Base-by-base conservation (phyloP, 2,797 vertebrate species). In the Eurystomus glaucurus region DNA sequence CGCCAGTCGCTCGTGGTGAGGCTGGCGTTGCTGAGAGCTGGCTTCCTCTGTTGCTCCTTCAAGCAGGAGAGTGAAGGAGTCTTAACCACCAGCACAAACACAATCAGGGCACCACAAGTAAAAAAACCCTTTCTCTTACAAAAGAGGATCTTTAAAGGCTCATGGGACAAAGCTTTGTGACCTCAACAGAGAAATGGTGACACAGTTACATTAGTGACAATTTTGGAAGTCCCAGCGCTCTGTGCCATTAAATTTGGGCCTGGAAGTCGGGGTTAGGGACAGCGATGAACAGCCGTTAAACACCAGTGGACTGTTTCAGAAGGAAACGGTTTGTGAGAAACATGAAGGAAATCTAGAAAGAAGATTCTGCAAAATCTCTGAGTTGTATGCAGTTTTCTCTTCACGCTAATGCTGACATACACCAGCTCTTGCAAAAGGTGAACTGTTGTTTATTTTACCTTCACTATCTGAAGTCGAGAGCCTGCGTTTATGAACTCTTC, bases 391-490 rank as follows among this genome's bases (percentile, higher is more conserved):
- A 23, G 22, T 29, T 83, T 77, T 85, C 31, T 57, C 43, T 66
- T 79, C 15, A 0, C 12, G 61, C 55, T 45, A 58, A 72, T 6
- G 55, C 41, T 76, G 58, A 55, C n/a, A 37, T 4, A 35, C 10
- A 65, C 12, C 50, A 80, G 62, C 46, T 75, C 74, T 51, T 48
- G 46, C 51, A 82, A 46, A 39, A 1, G 5, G 33, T 4, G 3
- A 22, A 58, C 17, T 65, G 14, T 52, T 65, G 14, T 52, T 70
- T 35, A 25, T 58, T 98, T 98, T 95, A 99, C 99, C 99, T 94
- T 99, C 99, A 25, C 99, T 99, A 75, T 99, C 99, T 43, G 99
- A 99, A 78, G 99, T 99, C 90, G 99, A 99, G 25, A 99, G 98
- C 50, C 97, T 98, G 83, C 99, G 99, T 68, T 98, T 99, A 16